phyloP scores from a whole-genome alignment of 2,113 vertebrate species.

The Globicephala melas region DNA sequence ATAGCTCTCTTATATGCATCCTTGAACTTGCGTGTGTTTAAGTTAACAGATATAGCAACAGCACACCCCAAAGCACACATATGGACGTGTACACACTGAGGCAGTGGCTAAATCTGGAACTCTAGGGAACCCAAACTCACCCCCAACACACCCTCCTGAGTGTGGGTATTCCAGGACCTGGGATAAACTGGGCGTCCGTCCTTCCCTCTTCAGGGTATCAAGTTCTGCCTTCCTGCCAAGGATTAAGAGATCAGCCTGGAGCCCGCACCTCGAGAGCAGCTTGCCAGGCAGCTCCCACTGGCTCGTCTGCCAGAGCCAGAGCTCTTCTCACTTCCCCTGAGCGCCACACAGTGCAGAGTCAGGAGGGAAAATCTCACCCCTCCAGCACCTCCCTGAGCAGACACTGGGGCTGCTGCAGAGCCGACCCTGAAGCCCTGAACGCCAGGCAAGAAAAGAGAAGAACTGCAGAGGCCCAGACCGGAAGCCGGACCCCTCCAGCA shows the following conservation, averaged over 20 bases:
- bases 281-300: constrained; percentile 30
- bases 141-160: background rate
- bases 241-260: constrained; percentile 61
- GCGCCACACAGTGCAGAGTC: background rate
- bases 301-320: background rate
- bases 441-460: constrained; percentile 26
- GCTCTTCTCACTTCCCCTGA: background rate
- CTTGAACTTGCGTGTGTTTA: background rate
- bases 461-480: background rate
- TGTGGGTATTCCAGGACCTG: background rate
- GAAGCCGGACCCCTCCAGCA: background rate
- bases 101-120: constrained; percentile 12
- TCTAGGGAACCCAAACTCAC: constrained; percentile 24
- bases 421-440: background rate
- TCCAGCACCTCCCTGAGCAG: background rate
- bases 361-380: background rate
- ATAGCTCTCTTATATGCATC: constrained; percentile 14
- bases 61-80: background rate
- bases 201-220: constrained; percentile 32
- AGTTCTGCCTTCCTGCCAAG: constrained; percentile 67
- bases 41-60: background rate
- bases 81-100: background rate
- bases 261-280: background rate
- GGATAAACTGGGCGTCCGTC: constrained; percentile 24
- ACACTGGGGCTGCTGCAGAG: background rate